These are phyloP conservation scores for Lepus americanus DNA, from an alignment of 2,113 vertebrate genomes.

Conservation along the genomic window DNA sequence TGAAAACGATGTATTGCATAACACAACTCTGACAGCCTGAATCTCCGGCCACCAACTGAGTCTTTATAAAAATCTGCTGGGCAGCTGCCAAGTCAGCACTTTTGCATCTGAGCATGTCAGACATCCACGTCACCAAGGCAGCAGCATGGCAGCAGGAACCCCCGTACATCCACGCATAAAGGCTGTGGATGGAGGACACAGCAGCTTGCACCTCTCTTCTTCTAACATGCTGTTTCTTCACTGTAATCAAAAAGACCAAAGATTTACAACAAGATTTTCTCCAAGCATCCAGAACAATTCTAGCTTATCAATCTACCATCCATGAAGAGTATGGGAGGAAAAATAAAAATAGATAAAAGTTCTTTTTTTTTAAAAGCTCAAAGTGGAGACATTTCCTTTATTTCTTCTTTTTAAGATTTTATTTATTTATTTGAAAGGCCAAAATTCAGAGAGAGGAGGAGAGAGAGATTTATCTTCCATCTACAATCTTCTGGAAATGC, in stretches of 20 bases:
- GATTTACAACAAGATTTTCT: constrained; percentile 58
- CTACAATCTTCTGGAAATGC: no score
- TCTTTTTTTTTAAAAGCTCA: no score
- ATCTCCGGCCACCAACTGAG: constrained; percentile 88
- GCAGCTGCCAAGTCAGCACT: constrained; percentile 88
- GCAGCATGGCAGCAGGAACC: constrained; percentile 76
- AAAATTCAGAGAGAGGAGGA: no score
- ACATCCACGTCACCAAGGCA: constrained; percentile 84
- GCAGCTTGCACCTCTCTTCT: constrained; percentile 42
- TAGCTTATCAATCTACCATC: not conserved
- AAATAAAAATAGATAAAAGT: not conserved
- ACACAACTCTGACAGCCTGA: constrained; percentile 86
- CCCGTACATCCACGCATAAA: constrained; percentile 67
- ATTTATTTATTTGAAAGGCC: no score
- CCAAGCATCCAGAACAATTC: constrained; percentile 70
- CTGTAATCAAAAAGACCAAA: constrained; percentile 41
- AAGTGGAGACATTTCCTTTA: no score
- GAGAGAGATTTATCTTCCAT: no score
- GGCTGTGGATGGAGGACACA: constrained; percentile 41
- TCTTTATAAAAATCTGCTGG: constrained; percentile 88
- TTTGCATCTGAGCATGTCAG: constrained; percentile 84
- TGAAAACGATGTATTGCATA: constrained; percentile 87
- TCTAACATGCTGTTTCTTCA: constrained; percentile 72
- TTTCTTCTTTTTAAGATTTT: no score
- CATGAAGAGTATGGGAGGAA: rapidly evolving